Percentiles rank a stretch among this genome's conserved stretches.
phyloP scores from a whole-genome alignment of 2,113 vertebrate species.

The Montifringilla adamsi region DNA sequence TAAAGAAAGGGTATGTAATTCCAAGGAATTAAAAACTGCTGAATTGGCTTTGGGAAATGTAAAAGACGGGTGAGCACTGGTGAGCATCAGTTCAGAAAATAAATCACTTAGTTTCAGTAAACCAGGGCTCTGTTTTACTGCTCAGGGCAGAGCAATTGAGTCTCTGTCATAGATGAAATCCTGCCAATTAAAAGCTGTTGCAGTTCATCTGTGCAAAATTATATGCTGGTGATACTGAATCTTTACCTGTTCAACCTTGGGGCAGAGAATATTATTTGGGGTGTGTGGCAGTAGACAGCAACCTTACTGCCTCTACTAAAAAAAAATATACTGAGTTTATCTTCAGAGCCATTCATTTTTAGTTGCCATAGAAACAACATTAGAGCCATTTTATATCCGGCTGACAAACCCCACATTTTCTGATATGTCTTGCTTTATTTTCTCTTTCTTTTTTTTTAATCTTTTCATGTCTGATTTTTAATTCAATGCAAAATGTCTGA shows the following conservation, averaged over 20 bases:
- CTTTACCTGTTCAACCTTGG: background rate
- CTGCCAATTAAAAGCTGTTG: background rate
- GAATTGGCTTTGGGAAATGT: background rate
- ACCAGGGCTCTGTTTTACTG: background rate
- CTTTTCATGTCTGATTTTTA: background rate
- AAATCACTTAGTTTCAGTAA: background rate
- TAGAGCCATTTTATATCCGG: slow-evolving; percentile 13
- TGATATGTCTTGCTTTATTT: background rate
- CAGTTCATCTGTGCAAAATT: background rate
- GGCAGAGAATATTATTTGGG: background rate
- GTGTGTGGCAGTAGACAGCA: background rate
- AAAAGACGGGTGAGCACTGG: background rate
- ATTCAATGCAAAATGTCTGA: background rate
- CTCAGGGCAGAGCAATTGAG: background rate
- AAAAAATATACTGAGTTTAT: background rate
- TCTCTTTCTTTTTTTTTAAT: background rate
- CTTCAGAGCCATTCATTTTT: slow-evolving; percentile 6
- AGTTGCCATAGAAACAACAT: slow-evolving; percentile 51
- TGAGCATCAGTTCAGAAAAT: background rate
- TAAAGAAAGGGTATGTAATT: background rate
- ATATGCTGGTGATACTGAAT: background rate
- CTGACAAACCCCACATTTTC: slow-evolving; percentile 7
- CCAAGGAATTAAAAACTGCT: background rate
- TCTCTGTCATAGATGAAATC: background rate
- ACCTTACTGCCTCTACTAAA: background rate